A percentile compares a stretch with the other conserved stretches of the same genome.
Conservation (phyloP, 2,888 invertebrate species). For the Julus scandinavius region DNA sequence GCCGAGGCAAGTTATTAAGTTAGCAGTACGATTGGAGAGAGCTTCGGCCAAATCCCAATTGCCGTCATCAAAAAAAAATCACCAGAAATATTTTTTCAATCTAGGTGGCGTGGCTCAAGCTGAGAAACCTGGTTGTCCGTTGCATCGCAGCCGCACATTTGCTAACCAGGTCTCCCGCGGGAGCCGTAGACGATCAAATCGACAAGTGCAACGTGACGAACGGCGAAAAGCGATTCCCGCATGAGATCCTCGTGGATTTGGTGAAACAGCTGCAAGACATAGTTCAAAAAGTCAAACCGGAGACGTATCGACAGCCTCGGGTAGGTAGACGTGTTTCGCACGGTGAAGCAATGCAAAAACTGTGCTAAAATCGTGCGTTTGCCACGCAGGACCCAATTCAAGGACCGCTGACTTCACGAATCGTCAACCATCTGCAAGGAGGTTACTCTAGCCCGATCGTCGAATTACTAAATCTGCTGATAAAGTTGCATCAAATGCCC, state of each 20-base stretch:
- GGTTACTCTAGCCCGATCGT: constrained; percentile 40
- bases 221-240: constrained; percentile 54
- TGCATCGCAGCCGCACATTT: constrained; percentile 63
- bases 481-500: constrained; percentile 31
- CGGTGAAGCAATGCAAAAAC: not conserved
- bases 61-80: too few relatives aligned
- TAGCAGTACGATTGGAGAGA: too few relatives aligned
- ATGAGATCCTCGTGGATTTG: constrained; percentile 54
- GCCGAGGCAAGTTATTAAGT: constrained; percentile 12
- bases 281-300: constrained; percentile 44
- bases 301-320: constrained; percentile 5
- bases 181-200: constrained; percentile 30
- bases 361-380: not conserved
- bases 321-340: not conserved
- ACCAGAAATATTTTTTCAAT: constrained; percentile 57
- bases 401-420: constrained; percentile 44
- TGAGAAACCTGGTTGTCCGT: constrained; percentile 65
- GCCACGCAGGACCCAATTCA: constrained; percentile 8
- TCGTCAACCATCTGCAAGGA: constrained; percentile 49
- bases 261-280: constrained; percentile 54
- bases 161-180: constrained; percentile 49
- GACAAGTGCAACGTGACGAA: constrained; percentile 55
- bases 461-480: constrained; percentile 44
- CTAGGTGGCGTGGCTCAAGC: constrained; percentile 65
- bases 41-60: too few relatives aligned